These are phyloP conservation scores for Eremobia ochroleuca DNA, from an alignment of 2,888 invertebrate genomes.

Conservation along the genomic window DNA sequence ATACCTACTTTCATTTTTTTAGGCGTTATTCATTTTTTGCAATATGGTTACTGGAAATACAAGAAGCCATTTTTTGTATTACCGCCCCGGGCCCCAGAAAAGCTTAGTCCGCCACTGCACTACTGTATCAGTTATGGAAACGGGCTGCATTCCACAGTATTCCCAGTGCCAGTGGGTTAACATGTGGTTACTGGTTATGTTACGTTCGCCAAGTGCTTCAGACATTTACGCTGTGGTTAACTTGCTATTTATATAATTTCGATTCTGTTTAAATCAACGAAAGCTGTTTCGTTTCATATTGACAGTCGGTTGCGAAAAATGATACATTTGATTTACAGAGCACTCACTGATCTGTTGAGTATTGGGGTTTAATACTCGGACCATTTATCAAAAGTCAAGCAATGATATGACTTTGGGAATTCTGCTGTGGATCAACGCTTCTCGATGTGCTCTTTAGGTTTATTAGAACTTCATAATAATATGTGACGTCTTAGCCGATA, in stretches of 20 bases:
- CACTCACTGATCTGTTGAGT: conserved; percentile 44
- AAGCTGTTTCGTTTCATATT: conserved; percentile 58
- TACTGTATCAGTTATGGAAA: conserved; percentile 40
- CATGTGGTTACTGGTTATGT: conserved; percentile 40
- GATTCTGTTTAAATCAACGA: conserved; percentile 53
- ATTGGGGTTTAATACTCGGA: conserved; percentile 34
- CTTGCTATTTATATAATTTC: conserved; percentile 56
- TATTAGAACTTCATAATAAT: conserved; percentile 1
- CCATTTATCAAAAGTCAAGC: conserved; percentile 33
- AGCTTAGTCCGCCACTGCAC: no score
- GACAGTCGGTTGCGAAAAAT: conserved; percentile 58
- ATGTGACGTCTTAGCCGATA: background rate
- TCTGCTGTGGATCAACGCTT: conserved; percentile 32
- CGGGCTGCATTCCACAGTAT: conserved; percentile 40
- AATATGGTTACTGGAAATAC: no score
- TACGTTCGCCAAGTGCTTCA: conserved; percentile 45
- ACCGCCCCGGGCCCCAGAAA: no score
- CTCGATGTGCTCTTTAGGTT: background rate
- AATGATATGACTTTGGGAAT: conserved; percentile 21
- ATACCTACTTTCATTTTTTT: no score
- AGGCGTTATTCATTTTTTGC: no score
- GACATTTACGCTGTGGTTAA: conserved; percentile 45
- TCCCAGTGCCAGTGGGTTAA: conserved; percentile 48
- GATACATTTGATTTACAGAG: conserved; percentile 48
- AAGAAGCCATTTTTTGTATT: no score